These are phyloP conservation scores for Periophthalmus magnuspinnatus DNA, from an alignment of 2,797 vertebrate species.

Conservation along the genomic window DNA sequence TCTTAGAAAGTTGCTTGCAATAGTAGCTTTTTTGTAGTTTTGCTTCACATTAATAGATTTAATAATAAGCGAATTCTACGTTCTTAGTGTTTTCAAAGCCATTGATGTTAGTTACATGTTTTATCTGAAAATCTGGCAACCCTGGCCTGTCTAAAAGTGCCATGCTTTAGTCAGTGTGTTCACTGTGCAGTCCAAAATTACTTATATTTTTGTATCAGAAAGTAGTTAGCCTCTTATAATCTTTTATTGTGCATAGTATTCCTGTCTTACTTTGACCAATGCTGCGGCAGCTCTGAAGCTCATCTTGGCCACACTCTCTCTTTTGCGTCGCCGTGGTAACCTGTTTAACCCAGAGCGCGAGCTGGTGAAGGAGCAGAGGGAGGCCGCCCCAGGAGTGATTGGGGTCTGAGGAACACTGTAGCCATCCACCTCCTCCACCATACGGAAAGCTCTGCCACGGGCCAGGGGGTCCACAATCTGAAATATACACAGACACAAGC, in stretches of 20 bases:
- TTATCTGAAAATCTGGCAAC: too few relatives aligned
- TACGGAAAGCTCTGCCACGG: slow-evolving; percentile 92
- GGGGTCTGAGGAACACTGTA: slow-evolving; percentile 90
- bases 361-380: slow-evolving; percentile 97
- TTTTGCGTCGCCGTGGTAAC: slow-evolving; percentile 88
- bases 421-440: slow-evolving; percentile 90
- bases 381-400: slow-evolving; percentile 89
- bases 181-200: not conserved
- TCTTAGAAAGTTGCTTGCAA: too few relatives aligned
- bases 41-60: too few relatives aligned
- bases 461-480: slow-evolving; percentile 97
- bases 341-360: slow-evolving; percentile 94
- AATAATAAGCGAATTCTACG: too few relatives aligned
- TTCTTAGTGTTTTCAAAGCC: too few relatives aligned
- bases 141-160: too few relatives aligned
- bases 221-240: not conserved
- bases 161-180: not conserved
- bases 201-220: not conserved
- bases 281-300: slow-evolving; percentile 95
- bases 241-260: not conserved
- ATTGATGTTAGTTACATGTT: too few relatives aligned
- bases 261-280: slow-evolving; percentile 84
- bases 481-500: not conserved
- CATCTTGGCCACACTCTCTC: slow-evolving; percentile 97
- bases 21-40: too few relatives aligned